Base-by-base conservation (phyloP, 2,797 vertebrate genomes). In the Phalloptychus januarius region DNA sequence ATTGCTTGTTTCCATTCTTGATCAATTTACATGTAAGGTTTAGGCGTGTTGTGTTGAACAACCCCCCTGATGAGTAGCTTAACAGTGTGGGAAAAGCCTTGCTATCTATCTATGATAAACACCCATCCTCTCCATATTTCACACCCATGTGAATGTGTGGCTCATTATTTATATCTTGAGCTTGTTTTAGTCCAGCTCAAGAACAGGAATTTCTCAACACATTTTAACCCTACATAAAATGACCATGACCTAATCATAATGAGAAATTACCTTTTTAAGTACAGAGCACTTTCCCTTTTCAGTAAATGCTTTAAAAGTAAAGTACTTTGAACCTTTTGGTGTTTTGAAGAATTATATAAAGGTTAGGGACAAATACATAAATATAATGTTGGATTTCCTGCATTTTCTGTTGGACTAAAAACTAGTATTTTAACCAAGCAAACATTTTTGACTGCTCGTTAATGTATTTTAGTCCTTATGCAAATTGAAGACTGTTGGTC, bases 1-100 rank as follows among this genome's bases (percentile, higher is more conserved):
- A 42, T 28, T 40, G 18, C 38, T 63, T 61, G n/a, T 61, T 36
- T 63, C 10, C 4, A 25, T 40, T 42, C n/a, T 70, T 15, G 20
- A 70, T n/a, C 5, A 40, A 25, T 69, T 23, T 5, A 7, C 36
- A 23, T 23, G 33, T 2, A 25, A 13, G 5, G 0, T 67, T 40
- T 12, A 40, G 38, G 4, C 23, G 0, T 42, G 20, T 42, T 69
- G 40, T 69, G 38, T 42, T 40, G 63, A 12, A 8, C 38, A 69
- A 5, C 2, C 23, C 38, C 12, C 1, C 2, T 25, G 20, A n/a
- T 69, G 65, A n/a, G n/a, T n/a, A 7, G 23, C 13, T 44, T 15
- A 25, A n/a, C 38, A 69, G 65, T 69, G 38, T 69, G 63, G 63
- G 36, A 40, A 36, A 67, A 38, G 63, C 63, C 63, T 67, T 40